phyloP scores from a whole-genome alignment of 2,113 vertebrate species.

The Climacteris rufus region DNA sequence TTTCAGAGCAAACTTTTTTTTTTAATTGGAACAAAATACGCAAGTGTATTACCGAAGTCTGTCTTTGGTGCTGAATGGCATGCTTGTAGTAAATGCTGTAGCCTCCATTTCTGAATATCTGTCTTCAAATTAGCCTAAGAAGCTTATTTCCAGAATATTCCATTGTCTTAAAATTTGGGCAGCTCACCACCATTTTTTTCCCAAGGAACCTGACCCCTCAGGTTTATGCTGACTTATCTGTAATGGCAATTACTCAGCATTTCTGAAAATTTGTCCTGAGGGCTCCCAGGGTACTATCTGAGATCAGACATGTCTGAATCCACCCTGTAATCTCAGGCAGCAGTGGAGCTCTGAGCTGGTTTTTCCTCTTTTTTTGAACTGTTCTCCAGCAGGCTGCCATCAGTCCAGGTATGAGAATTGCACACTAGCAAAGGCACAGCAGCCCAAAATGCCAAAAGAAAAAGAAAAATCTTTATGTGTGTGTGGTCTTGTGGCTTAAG shows the following conservation, averaged over 20 bases:
- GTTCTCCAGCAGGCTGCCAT: background rate
- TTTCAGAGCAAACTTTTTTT: background rate
- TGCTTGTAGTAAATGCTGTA: background rate
- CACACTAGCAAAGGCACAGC: background rate
- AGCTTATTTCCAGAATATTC: background rate
- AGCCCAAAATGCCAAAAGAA: background rate
- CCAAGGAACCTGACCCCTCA: background rate
- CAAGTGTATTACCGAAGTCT: background rate
- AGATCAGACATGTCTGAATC: background rate
- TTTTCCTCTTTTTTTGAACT: background rate
- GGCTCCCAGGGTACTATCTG: background rate
- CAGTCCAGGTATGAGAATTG: background rate
- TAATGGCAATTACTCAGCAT: background rate
- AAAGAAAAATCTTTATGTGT: background rate
- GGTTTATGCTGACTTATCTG: background rate
- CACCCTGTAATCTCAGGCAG: background rate
- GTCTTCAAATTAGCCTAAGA: background rate
- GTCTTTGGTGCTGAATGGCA: background rate
- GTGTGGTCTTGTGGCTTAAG: constrained; percentile 46
- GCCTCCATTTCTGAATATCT: background rate
- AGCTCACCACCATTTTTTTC: background rate
- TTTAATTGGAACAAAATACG: background rate
- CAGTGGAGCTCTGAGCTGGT: background rate
- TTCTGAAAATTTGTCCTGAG: background rate
- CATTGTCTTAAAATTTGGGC: background rate